A percentile compares a stretch with the other conserved stretches of the same genome.
These are phyloP conservation scores for Ethmia dodecea DNA, from an alignment of 2,888 invertebrate species.

Conservation along the genomic window DNA sequence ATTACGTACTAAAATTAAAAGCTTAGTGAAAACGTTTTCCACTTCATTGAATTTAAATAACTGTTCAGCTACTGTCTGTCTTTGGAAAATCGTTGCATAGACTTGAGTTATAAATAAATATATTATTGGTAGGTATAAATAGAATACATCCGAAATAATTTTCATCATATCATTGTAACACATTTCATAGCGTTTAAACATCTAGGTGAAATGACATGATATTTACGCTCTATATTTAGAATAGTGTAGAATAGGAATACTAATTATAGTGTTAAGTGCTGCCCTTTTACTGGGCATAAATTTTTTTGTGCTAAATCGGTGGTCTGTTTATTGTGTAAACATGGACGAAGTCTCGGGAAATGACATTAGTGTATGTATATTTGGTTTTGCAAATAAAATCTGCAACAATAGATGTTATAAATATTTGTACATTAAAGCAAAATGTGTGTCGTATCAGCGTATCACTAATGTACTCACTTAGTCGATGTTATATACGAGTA, in stretches of 20 bases:
- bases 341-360: too few species aligned
- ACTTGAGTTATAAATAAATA: slow-evolving; percentile 20
- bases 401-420: too few species aligned
- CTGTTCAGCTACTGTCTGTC: neutral
- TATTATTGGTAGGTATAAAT: slow-evolving; percentile 28
- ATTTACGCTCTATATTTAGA: slow-evolving; percentile 54
- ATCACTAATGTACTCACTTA: too few species aligned
- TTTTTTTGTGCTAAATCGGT: slow-evolving; percentile 1
- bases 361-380: too few species aligned
- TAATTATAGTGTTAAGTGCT: slow-evolving; percentile 41
- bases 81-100: too few species aligned
- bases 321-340: too few species aligned
- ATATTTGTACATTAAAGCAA: too few species aligned
- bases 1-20: neutral
- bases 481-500: too few species aligned
- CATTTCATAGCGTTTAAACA: slow-evolving; percentile 69
- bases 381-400: too few species aligned
- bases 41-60: neutral
- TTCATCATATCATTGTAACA: slow-evolving; percentile 69
- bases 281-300: slow-evolving; percentile 34
- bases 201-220: slow-evolving; percentile 56
- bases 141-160: slow-evolving; percentile 47
- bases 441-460: too few species aligned
- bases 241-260: slow-evolving; percentile 48
- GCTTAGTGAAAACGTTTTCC: neutral